Base-by-base conservation (phyloP, 2,797 vertebrate genomes). In the Trachops cirrhosus region DNA sequence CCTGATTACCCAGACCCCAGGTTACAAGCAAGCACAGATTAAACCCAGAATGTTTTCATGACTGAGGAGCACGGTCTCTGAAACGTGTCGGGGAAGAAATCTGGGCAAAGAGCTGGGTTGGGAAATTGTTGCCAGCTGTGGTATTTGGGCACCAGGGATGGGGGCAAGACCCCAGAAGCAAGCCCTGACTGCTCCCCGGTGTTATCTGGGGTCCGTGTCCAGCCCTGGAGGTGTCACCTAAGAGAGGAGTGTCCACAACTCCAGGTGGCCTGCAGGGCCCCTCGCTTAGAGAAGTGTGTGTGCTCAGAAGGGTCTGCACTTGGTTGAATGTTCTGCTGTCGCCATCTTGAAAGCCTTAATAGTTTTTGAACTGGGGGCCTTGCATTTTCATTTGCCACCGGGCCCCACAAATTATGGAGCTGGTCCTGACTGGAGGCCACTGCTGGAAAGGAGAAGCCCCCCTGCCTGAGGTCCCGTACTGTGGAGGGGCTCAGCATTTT, bases 91-190 rank as follows among this genome's bases (percentile, higher is more conserved):
- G 89, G 91, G 82, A 86, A 92, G 73, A 86, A 85, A 73, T 41
- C 29, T 19, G 44, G 78, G 62, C 18, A 4, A 88, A 95, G 46
- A 95, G 68, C 75, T 54, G 34, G 37, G 22, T 29, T 75, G 83
- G 87, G 91, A 97, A 94, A 96, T 92, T 48, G 39, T 67, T 89
- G 79, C 93, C 97, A 95, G 94, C 57, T 95, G 93, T 82, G 88
- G 87, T 50, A 68, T 50, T n/a, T 84, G 64, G 71, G 86, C 62
- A 21, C 93, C 24, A 5, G 74, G 78, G 59, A n/a, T 21, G 41
- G 59, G 32, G 91, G 9, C 29, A 24, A 70, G 89, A 59, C 83
- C 86, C 84, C 78, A 52, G 46, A 67, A 91, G 57, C 80, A 73
- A 84, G 68, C 44, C 54, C 44, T 37, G 44, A 54, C 37, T 83